A percentile compares a stretch with the other conserved stretches of the same genome.
Conservation (phyloP, 2,888 invertebrate species). For the Incurvaria masculella region DNA sequence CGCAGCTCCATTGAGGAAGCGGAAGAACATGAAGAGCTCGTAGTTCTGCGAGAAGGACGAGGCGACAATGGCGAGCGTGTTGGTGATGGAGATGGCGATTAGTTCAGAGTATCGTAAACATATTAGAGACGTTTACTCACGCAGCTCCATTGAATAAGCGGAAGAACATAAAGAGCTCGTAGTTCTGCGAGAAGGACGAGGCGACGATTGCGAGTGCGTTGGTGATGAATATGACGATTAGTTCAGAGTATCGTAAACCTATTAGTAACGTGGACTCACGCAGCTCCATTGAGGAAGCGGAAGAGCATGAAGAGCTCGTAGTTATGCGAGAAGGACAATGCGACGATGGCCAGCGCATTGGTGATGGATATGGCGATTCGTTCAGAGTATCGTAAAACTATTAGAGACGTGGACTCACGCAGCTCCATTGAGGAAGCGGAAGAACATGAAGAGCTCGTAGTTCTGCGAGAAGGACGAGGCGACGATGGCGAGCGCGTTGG, state of each 20-base stretch:
- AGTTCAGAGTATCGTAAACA: no score
- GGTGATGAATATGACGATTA: slow-evolving; percentile 75
- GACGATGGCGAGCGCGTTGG: slow-evolving; percentile 88
- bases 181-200: no score
- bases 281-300: no score
- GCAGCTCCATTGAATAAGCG: slow-evolving; percentile 80
- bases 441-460: slow-evolving; percentile 85
- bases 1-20: slow-evolving; percentile 93
- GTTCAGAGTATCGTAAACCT: no score
- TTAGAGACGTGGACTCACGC: slow-evolving; percentile 84
- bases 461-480: slow-evolving; percentile 88
- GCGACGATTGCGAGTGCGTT: slow-evolving; percentile 75
- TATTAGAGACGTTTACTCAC: no score
- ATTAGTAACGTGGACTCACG: no score
- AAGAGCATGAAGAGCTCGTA: no score
- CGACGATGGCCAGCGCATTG: slow-evolving; percentile 75
- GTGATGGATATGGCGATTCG: slow-evolving; percentile 76
- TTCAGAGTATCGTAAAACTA: no score
- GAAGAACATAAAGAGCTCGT: slow-evolving; percentile 72
- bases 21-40: slow-evolving; percentile 84
- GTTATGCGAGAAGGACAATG: slow-evolving; percentile 78
- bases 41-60: slow-evolving; percentile 89
- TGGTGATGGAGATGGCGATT: slow-evolving; percentile 86
- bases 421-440: slow-evolving; percentile 89
- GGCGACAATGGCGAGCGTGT: slow-evolving; percentile 85